These are phyloP conservation scores for Peromyscus attwateri DNA, from an alignment of 2,797 vertebrate genomes.

Conservation along the genomic window DNA sequence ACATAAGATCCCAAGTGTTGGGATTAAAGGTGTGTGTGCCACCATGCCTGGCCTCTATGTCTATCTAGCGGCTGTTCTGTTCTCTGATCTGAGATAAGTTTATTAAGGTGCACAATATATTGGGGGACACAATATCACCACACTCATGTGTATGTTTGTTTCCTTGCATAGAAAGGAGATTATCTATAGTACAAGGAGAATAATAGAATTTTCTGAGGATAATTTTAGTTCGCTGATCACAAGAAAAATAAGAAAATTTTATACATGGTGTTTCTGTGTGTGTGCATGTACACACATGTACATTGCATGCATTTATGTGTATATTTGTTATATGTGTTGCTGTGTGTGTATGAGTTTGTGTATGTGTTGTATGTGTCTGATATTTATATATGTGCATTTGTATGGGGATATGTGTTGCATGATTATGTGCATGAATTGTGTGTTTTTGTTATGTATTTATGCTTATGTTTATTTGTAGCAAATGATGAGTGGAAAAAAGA, in stretches of 20 bases:
- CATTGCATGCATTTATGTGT: not conserved
- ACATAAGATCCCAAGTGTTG: no score
- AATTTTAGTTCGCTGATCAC: conserved; percentile 67
- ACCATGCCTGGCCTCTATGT: no score
- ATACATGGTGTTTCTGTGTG: not conserved
- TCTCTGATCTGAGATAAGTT: no score
- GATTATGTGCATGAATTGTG: no score
- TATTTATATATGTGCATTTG: not conserved
- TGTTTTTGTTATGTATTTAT: not conserved
- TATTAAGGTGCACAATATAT: no score
- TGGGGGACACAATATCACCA: no score
- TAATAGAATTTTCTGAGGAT: not conserved
- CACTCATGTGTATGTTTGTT: not conserved
- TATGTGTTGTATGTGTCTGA: not conserved
- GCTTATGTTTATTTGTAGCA: not conserved
- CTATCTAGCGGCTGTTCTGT: no score
- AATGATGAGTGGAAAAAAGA: not conserved
- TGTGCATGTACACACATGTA: not conserved
- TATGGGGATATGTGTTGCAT: not conserved
- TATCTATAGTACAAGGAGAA: not conserved
- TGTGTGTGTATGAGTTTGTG: not conserved
- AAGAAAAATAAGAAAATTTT: not conserved
- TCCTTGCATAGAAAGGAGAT: not conserved
- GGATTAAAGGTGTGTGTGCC: no score
- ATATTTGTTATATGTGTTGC: not conserved